Evolutionary conservation across 1,140 invertebrate species (phyloP), one percentile per base, ranked within the genome.

Genomic region (Mya arenaria): DNA sequence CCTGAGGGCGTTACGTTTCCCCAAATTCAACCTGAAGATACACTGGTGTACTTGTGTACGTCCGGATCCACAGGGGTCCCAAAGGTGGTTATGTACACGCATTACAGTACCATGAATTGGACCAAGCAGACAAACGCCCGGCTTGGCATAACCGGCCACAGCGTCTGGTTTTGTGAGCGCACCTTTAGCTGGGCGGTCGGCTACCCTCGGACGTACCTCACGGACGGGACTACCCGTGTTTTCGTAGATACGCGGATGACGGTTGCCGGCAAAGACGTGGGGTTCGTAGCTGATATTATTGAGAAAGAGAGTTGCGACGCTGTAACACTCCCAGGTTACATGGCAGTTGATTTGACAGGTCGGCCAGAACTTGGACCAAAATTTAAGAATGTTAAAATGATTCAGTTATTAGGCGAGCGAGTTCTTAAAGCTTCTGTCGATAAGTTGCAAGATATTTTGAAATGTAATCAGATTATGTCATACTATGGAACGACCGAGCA

Each of bases 141-240:
- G 10, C 55, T 82, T 34, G 36, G 56, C 17, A 82, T 82, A 17
- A 73, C 39, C 32, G 28, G 25, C 8, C 13, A 72, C 32, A 63
- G 37, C 32, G 30, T 34, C n/a, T 73, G 41, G 13, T 82, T 82
- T 44, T 41, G 34, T 36, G 79, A 82, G 0, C 23, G 79, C 19
- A 25, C 66, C 5, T 83, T 73, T 32, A 73, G 75, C 74, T 85
- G 48, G 86, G 84, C 34, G 28, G 80, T 58, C 66, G 86, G 82
- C 30, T 72, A 44, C 81, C 84, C 13, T 55, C 84, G 68, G 73
- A 85, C 56, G 55, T 83, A 63, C 19, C 34, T 66, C 34, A 82
- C 66, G 30, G 68, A n/a, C 56, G 87, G 63, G 28, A 58, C 36
- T 72, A 85, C 78, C 30, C 83, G 79, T 23, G 52, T 82, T 25